Percentiles rank a stretch among this genome's conserved stretches.
phyloP scores from a whole-genome alignment of 2,797 vertebrate genomes.

The Leontocebus nigricollis region DNA sequence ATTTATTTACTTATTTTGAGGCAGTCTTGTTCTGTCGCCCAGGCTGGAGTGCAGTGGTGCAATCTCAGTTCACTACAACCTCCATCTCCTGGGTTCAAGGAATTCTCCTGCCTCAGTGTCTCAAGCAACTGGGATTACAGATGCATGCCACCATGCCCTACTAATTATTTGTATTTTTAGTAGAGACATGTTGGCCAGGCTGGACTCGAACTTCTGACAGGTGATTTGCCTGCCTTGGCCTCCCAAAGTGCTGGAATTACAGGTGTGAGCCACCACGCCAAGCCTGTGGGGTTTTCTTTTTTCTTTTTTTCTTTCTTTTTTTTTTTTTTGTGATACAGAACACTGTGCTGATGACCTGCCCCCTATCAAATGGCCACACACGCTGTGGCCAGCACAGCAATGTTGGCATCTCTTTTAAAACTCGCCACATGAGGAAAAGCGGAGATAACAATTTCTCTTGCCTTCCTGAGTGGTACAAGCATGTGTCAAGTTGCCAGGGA shows the following conservation, averaged over 20 bases:
- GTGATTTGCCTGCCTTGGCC: neutral
- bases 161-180: neutral
- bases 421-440: rapidly evolving
- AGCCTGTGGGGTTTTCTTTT: neutral
- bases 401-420: neutral
- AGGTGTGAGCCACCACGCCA: neutral
- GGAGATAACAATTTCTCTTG: neutral
- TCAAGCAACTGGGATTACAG: neutral
- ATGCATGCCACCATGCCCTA: neutral
- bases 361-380: neutral
- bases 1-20: no score
- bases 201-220: neutral
- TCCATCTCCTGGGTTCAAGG: neutral
- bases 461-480: neutral
- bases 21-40: neutral
- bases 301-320: no score
- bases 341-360: rapidly evolving
- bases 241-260: neutral
- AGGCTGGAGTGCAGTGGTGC: neutral
- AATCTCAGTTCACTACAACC: neutral
- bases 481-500: neutral
- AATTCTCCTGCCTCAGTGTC: neutral
- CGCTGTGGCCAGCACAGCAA: neutral
- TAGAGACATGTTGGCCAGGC: neutral
- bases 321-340: neutral